Percentiles rank a stretch among this genome's conserved stretches.
phyloP scores from a whole-genome alignment of 2,888 invertebrate species.

The Leptura quadrifasciata region DNA sequence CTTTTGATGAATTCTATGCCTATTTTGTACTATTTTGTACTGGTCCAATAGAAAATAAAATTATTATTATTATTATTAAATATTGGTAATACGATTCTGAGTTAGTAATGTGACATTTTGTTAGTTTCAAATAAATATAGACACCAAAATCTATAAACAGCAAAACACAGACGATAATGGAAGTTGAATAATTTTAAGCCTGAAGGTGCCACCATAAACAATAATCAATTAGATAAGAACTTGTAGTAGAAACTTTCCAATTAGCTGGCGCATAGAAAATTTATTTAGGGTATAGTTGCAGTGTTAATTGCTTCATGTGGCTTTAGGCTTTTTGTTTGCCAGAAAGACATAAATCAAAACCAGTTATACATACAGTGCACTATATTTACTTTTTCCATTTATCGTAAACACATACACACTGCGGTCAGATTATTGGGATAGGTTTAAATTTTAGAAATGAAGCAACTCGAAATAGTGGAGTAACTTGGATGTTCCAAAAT shows the following conservation, averaged over 20 bases:
- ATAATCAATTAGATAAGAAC: constrained; percentile 42
- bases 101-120: no score
- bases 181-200: constrained; percentile 7
- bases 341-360: constrained; percentile 30
- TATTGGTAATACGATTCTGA: no score
- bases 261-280: constrained; percentile 35
- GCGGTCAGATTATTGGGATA: not conserved
- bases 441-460: no score
- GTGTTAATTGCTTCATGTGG: constrained; percentile 29
- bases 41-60: no score
- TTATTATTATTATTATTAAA: no score
- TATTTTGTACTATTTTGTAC: no score
- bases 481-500: no score
- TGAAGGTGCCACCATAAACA: constrained; percentile 22
- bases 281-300: constrained; percentile 25
- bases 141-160: not conserved
- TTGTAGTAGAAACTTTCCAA: constrained; percentile 42
- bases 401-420: not conserved
- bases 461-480: no score
- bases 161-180: not conserved
- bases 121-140: no score
- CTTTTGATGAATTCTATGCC: no score
- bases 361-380: constrained; percentile 21
- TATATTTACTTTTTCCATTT: constrained; percentile 30
- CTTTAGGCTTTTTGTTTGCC: constrained; percentile 23